Percentiles rank a stretch among this genome's conserved stretches.
These are phyloP conservation scores for Nymphalis io DNA, from an alignment of 1,140 invertebrate species.

Conservation along the genomic window DNA sequence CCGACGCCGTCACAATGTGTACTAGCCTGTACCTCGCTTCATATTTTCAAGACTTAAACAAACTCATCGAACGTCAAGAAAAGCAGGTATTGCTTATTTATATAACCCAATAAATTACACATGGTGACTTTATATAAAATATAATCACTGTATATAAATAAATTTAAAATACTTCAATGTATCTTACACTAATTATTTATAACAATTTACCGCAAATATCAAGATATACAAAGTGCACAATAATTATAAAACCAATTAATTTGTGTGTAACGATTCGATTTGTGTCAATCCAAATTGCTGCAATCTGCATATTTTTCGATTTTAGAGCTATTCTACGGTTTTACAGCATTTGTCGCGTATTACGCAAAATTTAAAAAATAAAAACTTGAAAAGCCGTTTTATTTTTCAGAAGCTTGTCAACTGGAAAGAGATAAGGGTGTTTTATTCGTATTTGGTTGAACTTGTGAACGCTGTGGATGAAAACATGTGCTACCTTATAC, in stretches of 20 bases:
- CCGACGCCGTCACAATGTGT: constrained; percentile 41
- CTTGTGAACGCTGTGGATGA: constrained; percentile 30
- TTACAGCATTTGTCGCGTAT: no score
- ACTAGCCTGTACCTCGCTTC: constrained; percentile 36
- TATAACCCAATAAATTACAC: neutral
- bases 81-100: constrained; percentile 17
- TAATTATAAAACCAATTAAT: neutral
- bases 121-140: no score
- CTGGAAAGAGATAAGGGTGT: constrained; percentile 31
- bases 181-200: no score
- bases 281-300: neutral
- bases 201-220: no score
- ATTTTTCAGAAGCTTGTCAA: constrained; percentile 28
- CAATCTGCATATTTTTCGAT: no score
- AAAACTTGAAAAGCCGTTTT: neutral
- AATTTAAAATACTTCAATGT: no score
- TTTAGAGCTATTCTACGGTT: no score
- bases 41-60: constrained; percentile 38
- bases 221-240: no score
- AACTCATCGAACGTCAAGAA: constrained; percentile 23
- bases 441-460: constrained; percentile 37
- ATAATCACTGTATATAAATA: no score
- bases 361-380: neutral
- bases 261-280: no score
- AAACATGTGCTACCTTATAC: constrained; percentile 20